Base-by-base conservation (phyloP, 2,797 vertebrate genomes). In the Darevskia nairensis region DNA sequence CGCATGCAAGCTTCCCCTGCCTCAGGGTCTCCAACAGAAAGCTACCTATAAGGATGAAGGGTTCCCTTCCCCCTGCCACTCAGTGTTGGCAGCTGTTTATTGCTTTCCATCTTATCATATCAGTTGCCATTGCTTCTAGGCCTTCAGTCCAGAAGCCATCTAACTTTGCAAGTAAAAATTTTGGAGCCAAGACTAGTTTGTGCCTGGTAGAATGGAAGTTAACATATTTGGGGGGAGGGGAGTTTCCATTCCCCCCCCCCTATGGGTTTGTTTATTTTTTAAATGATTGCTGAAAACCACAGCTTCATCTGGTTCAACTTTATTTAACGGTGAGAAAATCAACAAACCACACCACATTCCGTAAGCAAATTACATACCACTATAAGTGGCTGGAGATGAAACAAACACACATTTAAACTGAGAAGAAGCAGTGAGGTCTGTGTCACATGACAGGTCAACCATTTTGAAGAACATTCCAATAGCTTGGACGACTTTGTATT, bases 361-460 rank as follows among this genome's bases (percentile, higher is more conserved):
- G 76, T 81, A 85, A 85, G 88, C 78, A 89, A 89, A 85, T 89
- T 85, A 89, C 61, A 81, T 81, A 85, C 78, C 83, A 85, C 77
- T 80, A 66, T 13, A 79, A 89, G 83, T 85, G 44, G 78, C 64
- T 61, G 59, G 74, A 55, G 88, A 85, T 68, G 94, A 94, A 94
- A 91, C 83, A 84, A 91, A 88, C 92, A 23, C n/a, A 92, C 35
- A 89, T 91, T 85, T 89, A 91, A 92, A 95, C 94, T 94, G 21
- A 21, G 66, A 77, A 80, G 85, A 81, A 86, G 32, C n/a, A 84
- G 46, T 35, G 17, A 85, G 35, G 68, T 61, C 6, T 5, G 32
- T 44, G 55, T 94, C 80, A 88, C 41, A 44, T 91, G 27, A 74
- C 77, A 78, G 71, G 92, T 23, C 88, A 84, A 91, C 90, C 93